These are phyloP conservation scores for Tiliqua scincoides DNA, from an alignment of 2,113 vertebrate species.

Conservation along the genomic window DNA sequence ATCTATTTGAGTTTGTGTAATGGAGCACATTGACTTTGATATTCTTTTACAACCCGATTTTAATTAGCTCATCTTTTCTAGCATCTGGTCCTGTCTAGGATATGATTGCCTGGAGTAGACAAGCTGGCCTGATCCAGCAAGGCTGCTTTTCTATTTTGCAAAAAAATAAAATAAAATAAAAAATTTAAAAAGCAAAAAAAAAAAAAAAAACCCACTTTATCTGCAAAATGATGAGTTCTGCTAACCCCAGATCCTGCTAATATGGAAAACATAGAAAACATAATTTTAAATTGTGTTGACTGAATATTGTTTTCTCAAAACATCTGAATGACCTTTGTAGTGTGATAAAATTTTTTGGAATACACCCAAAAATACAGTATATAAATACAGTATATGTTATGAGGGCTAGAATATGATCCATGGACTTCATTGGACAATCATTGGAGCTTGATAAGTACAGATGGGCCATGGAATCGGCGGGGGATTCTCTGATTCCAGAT, in stretches of 20 bases:
- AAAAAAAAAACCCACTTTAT: no score
- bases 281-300: background rate
- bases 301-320: background rate
- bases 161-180: no score
- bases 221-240: background rate
- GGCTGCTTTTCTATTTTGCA: background rate
- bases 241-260: background rate
- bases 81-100: constrained; percentile 3
- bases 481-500: no score
- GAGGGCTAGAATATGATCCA: no score
- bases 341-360: background rate
- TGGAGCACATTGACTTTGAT: constrained; percentile 25
- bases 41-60: background rate
- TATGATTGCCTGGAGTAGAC: background rate
- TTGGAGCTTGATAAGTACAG: no score
- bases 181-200: no score
- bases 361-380: no score
- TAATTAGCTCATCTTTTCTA: constrained; percentile 24
- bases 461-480: no score
- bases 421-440: no score
- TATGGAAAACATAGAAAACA: background rate
- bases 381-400: no score
- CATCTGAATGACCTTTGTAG: background rate
- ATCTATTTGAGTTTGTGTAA: constrained; percentile 9
- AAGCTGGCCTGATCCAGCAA: background rate